phyloP scores from a whole-genome alignment of 2,113 vertebrate species.

The Thomomys bottae region DNA sequence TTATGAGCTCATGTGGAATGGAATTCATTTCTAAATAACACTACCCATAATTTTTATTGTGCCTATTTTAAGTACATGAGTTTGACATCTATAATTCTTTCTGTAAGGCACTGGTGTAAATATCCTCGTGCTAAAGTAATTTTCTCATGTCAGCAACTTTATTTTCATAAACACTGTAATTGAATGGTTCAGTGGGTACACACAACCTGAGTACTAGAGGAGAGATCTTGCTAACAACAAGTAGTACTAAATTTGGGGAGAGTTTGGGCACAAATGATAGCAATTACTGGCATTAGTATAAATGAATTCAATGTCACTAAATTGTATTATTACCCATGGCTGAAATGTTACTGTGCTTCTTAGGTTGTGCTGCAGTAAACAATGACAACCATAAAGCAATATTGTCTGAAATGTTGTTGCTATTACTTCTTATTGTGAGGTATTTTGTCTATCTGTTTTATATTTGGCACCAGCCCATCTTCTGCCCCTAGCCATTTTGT shows the following conservation, averaged over 20 bases:
- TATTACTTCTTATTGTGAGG: not conserved
- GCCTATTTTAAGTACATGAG: not conserved
- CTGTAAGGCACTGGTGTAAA: not conserved
- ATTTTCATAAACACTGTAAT: slow-evolving; percentile 39
- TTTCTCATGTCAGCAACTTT: not conserved
- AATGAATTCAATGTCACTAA: not conserved
- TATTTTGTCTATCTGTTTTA: not conserved
- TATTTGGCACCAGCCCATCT: not conserved
- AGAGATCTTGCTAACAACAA: not conserved
- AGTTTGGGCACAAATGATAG: not conserved
- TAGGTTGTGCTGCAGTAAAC: not conserved
- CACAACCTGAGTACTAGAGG: not conserved
- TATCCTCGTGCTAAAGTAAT: not conserved
- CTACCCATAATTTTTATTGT: not conserved
- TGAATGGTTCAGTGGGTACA: not conserved
- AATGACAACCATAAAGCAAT: not conserved
- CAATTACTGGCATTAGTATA: not conserved
- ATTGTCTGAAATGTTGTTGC: not conserved
- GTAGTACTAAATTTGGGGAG: not conserved
- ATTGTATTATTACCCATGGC: not conserved
- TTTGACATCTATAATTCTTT: not conserved
- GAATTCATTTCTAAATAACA: slow-evolving; percentile 37
- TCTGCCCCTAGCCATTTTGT: not conserved
- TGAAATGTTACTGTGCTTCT: not conserved
- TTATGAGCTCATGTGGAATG: not conserved